Base-by-base conservation (phyloP, 2,888 invertebrate genomes). In the Ditula angustiorana region DNA sequence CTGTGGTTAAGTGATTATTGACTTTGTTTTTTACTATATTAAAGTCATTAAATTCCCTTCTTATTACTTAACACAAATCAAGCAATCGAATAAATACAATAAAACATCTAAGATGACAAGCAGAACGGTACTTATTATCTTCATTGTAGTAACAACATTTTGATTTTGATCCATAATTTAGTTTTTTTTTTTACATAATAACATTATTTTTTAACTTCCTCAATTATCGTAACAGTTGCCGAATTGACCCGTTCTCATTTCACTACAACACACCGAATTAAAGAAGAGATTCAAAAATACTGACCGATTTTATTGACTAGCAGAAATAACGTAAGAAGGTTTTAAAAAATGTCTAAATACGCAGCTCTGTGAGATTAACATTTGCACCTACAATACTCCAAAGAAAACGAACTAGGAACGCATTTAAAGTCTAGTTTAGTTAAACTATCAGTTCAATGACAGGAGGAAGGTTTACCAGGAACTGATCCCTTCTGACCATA, bases 221-320 rank as follows among this genome's bases (percentile, higher is more conserved):
- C 16, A 16, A 10, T 49, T 5, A 10, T 26, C 49, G 41, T 1
- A 35, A 35, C 11, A 23, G 1, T 46, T 63, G 57, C 19, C 50
- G 57, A 58, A 63, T 63, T 63, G 57, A 63, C 57, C 56, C 63
- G 50, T 52, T 58, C 50, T 33, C 23, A 11, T 50, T 23, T 37
- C 21, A 44, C 37, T 46, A 21, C 2, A 46, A 33, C 53, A 46
- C 33, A 35, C 33, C 13, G 52, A 41, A 8, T 28, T 19, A 35
- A 41, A 53, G 33, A 53, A n/a, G 50, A 63, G n/a, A 33, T 58
- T 58, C 33, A 16, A 63, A 24, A 52, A 52, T 63, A 58, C 63
- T 63, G 63, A 58, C 63, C 63, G 57, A 52, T 57, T n/a, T 49
- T 23, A 16, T 49, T 63, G 47, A 63, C 57, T 63, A 63, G 63